phyloP scores from a whole-genome alignment of 1,140 invertebrate species.

The Sitodiplosis mosellana region DNA sequence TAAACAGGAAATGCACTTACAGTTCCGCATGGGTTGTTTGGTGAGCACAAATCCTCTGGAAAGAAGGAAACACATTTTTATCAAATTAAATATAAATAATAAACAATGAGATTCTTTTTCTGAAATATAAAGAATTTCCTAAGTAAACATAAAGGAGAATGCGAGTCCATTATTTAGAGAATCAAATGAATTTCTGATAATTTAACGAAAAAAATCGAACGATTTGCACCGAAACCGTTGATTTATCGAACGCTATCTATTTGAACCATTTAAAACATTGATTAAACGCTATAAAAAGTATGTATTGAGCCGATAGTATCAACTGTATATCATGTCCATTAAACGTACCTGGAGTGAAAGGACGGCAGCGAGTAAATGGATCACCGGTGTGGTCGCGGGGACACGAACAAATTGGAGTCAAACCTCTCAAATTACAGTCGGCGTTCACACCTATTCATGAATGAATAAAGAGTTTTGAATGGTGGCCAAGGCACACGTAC shows the following conservation, averaged over 20 bases:
- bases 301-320: not conserved
- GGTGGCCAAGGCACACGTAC: too few relatives aligned
- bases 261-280: not conserved
- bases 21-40: slow-evolving; percentile 63
- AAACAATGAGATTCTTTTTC: too few relatives aligned
- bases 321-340: slow-evolving; percentile 1
- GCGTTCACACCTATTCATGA: not conserved
- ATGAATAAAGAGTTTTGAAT: too few relatives aligned
- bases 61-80: too few relatives aligned
- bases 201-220: too few relatives aligned
- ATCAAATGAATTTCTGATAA: too few relatives aligned
- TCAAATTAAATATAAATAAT: too few relatives aligned
- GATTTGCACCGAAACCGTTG: not conserved
- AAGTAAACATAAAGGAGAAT: too few relatives aligned
- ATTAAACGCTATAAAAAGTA: not conserved
- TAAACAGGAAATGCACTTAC: slow-evolving; percentile 20
- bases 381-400: slow-evolving; percentile 72
- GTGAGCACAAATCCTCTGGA: slow-evolving; percentile 57
- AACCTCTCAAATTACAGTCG: slow-evolving; percentile 53
- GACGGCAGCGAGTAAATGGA: slow-evolving; percentile 62
- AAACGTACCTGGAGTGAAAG: slow-evolving; percentile 50
- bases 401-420: slow-evolving; percentile 67
- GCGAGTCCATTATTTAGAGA: too few relatives aligned
- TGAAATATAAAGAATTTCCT: too few relatives aligned
- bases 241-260: not conserved